Evolutionary conservation across 2,888 invertebrate species (phyloP), one percentile per base, ranked within the genome.

Genomic region (Podabrus alpinus): DNA sequence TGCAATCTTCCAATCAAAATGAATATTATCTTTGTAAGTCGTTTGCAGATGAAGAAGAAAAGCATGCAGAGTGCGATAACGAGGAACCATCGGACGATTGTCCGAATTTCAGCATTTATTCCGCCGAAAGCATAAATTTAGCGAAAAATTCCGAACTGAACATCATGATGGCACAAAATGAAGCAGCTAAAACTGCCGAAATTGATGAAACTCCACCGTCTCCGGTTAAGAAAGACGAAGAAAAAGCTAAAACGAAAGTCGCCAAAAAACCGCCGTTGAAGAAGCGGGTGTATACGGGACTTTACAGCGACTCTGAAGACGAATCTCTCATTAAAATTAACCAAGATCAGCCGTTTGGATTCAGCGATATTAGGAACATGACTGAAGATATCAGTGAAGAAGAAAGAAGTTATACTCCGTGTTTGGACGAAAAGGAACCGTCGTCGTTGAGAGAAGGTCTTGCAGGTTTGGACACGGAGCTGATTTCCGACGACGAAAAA

Each of bases 71-170:
- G 11, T 86, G 89, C 2, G 89, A 89, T n/a, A 90, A 90, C 15
- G 92, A 91, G 71, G 88, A 88, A 74, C 88, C 88, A 1, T 89
- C 90, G 76, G 93, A 93, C 1, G 94, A 93, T 81, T 95, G 95
- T 86, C 95, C 95, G 4, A 95, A 95, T 86, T 95, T 95, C 86
- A 94, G 94, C 11, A 94, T 95, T 79, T 95, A 95, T 87, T 95
- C 95, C 0, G 92, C 93, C 9, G 92, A 94, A 81, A 94, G 94
- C 76, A 93, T 94, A 83, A 93, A 93, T 80, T 90, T 94, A 69
- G 93, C 93, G 0, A 89, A 91, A 80, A 90, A 88, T 67, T 88
- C 88, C 0, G 89, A 86, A 75, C 78, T 85, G 64, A 74, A 67
- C 60, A 72, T 75, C 9, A 25, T 76, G 15, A 66, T 68, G 4